Conservation (phyloP, 1,140 invertebrate genomes). For the Pararge aegeria region DNA sequence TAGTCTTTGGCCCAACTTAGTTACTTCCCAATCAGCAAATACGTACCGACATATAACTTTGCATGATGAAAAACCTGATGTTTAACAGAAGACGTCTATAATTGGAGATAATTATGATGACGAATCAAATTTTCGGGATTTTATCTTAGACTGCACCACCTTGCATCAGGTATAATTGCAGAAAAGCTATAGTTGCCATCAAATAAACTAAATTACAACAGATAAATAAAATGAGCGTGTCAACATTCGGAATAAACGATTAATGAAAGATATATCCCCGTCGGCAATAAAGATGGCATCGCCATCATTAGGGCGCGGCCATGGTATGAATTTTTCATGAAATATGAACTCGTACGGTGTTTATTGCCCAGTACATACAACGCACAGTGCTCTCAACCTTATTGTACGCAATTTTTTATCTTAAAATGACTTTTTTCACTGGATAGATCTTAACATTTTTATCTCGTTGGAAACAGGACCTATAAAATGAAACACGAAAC, state of each 20-base stretch:
- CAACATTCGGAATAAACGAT: constrained; percentile 57
- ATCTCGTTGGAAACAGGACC: constrained; percentile 29
- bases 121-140: too few relatives aligned
- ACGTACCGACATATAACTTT: too few relatives aligned
- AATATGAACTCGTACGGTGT: constrained; percentile 62
- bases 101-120: too few relatives aligned
- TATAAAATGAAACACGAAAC: neutral
- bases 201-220: neutral
- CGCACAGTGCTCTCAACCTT: constrained; percentile 36
- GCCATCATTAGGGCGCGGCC: constrained; percentile 65
- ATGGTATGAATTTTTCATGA: constrained; percentile 77
- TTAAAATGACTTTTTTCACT: constrained; percentile 49
- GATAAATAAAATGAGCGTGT: constrained; percentile 25
- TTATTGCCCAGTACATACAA: constrained; percentile 47
- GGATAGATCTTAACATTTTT: constrained; percentile 48
- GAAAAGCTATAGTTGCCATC: too few relatives aligned
- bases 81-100: too few relatives aligned
- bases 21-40: too few relatives aligned
- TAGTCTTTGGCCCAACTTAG: too few relatives aligned
- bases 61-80: too few relatives aligned
- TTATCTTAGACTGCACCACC: too few relatives aligned
- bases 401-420: constrained; percentile 53
- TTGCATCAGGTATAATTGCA: too few relatives aligned
- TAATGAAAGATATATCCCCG: constrained; percentile 70
- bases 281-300: constrained; percentile 70